Base-by-base conservation (phyloP, 2,888 invertebrate genomes). In the Papilio demoleus region DNA sequence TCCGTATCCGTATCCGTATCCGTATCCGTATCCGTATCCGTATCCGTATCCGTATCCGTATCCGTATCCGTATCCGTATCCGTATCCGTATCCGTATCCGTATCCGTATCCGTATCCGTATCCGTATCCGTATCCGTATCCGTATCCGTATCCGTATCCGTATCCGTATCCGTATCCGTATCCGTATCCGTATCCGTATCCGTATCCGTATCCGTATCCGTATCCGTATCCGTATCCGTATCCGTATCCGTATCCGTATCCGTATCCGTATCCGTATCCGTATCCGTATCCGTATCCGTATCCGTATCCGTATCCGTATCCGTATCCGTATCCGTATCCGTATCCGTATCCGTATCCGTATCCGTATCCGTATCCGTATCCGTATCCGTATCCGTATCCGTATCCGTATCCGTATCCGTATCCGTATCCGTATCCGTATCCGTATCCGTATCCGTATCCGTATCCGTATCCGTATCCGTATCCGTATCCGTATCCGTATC, bases 401-500 rank as follows among this genome's bases (percentile, higher is more conserved):
- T 40, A 38, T 38, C 38, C 38, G 22, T 47, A 47, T 9, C 11
- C 19, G 36, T 19, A 9, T n/a, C n/a, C n/a, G 36, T 27, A n/a
- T 24, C 22, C 17, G 60, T 24, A 47, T 1, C 47, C 47, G 22
- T 47, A 47, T 8, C 45, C 5, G 19, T 2, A 19, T 45, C 19
- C n/a, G 12, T 50, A 50, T 50, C 24, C 27, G 31, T 50, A 50
- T 6, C 8, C 8, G 40, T 40, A 40, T n/a, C 50, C 24, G 31
- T 50, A 50, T 27, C 42, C 42, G 42, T 42, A 42, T 42, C 50
- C 50, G 27, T 50, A n/a, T n/a, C 40, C 60, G 24, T 60, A 34
- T 12, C 40, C 40, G 14, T n/a, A n/a, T n/a, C 60, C 60, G 34
- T 31, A 27, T n/a, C 56, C 31, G 17, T 17, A 42, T 8, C 42